Evolutionary conservation across 1,140 invertebrate species (phyloP), one percentile per base, ranked within the genome.

Genomic region (Lordiphosa stackelbergi): DNA sequence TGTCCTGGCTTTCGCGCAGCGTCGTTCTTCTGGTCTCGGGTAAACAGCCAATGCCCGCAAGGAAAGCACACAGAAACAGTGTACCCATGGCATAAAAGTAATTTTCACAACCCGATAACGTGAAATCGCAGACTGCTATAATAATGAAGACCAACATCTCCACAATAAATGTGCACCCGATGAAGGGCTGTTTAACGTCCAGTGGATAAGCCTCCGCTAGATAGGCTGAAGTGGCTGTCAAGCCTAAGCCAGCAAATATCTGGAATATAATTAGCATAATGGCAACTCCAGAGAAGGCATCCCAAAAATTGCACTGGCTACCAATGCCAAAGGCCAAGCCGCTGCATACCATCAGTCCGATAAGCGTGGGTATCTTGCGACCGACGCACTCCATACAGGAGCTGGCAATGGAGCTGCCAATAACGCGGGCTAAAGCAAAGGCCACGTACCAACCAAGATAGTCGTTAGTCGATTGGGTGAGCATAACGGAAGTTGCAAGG

Each of bases 21-120:
- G 85, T 72, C 16, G 49, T 35, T 19, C 34, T 0, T 13, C 40
- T 66, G 2, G 85, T 86, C 59, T 86, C 85, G 10, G 85, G 85
- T 19, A 86, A 22, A n/a, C 43, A 47, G 9, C 55, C 24, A 9
- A 71, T 43, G 2, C 54, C 69, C 3, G 64, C 3, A 0, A 78
- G 0, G 3, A 52, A 69, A 3, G 58, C 79, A 1, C 57, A n/a
- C 1, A 81, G 0, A 4, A 46, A 81, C 8, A 86, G 11, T 13
- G 5, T 48, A 3, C 63, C 84, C 34, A 84, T 2, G 5, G 59
- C 7, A 10, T 58, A 55, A 24, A 86, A 86, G 48, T 43, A 79
- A n/a, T 37, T 43, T 9, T n/a, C 8, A 5, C 34, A 19, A n/a
- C 60, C 35, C 0, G 0, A 0, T 0, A 8, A 0, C 5, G 55